phyloP scores from a whole-genome alignment of 2,113 vertebrate genomes.

The Platysternon megacephalum region DNA sequence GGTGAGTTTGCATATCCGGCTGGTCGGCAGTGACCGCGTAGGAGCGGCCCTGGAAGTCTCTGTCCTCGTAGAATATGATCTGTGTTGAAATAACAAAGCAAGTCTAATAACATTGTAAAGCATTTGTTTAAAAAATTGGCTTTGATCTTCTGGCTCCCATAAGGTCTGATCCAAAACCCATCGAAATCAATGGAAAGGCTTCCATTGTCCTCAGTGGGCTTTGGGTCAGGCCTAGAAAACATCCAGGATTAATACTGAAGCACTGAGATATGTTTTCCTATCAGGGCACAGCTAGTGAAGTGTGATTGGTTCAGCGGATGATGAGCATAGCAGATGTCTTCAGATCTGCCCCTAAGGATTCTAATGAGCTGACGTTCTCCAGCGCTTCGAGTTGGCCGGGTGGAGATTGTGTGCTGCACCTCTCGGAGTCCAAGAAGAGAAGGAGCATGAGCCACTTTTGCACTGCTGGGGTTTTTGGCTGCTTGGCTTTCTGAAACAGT shows the following conservation, averaged over 20 bases:
- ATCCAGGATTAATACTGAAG: not conserved
- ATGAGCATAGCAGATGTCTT: not conserved
- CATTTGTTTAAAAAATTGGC: not conserved
- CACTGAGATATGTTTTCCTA: not conserved
- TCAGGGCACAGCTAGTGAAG: accelerated
- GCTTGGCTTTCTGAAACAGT: not conserved
- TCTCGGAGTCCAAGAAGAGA: not conserved
- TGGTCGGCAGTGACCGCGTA: conserved; percentile 75
- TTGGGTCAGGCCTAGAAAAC: not conserved
- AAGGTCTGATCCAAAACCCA: not conserved
- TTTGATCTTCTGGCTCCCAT: not conserved
- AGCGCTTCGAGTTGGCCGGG: not conserved
- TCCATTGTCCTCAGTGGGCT: not conserved
- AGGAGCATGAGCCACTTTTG: not conserved
- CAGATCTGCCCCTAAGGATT: not conserved
- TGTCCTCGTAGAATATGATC: conserved; percentile 79
- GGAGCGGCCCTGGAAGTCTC: conserved; percentile 76
- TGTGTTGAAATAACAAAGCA: conserved; percentile 44
- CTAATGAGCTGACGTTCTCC: not conserved
- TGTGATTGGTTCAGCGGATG: not conserved
- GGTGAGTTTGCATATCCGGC: conserved; percentile 73
- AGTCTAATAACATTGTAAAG: not conserved
- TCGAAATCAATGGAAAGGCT: not conserved
- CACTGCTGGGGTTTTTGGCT: not conserved
- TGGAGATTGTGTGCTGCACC: not conserved